phyloP scores from a whole-genome alignment of 2,113 vertebrate genomes.

The Nasalis larvatus region DNA sequence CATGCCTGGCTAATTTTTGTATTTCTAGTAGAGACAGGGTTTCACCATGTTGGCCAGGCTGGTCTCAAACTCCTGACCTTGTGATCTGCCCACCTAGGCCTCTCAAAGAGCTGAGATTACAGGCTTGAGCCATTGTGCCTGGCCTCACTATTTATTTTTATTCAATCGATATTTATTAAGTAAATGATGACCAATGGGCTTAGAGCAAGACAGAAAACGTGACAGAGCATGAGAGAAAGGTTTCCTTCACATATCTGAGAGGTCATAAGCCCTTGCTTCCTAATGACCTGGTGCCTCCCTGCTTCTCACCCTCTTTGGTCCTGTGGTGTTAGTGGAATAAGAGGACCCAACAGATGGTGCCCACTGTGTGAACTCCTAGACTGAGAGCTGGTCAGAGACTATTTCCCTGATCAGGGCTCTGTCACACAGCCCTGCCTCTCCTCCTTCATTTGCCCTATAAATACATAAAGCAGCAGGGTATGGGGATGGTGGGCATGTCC shows the following conservation, averaged over 20 bases:
- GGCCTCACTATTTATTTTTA: background rate
- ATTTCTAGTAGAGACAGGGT: no score
- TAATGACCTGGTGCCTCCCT: background rate
- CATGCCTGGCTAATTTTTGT: no score
- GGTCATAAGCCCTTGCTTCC: background rate
- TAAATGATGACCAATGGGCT: background rate
- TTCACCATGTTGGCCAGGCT: no score
- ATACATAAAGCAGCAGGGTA: background rate
- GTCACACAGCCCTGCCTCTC: background rate
- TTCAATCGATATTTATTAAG: background rate
- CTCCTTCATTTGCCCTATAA: background rate
- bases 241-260: background rate
- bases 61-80: no score
- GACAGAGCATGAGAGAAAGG: background rate
- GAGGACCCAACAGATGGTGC: background rate
- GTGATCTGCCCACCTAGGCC: no score
- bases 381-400: background rate
- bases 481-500: rapidly evolving
- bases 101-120: no score
- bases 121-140: no score
- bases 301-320: background rate
- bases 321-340: background rate
- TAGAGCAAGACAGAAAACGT: background rate
- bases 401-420: background rate
- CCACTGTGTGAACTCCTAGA: background rate